Evolutionary conservation across 2,888 invertebrate genomes (phyloP), one percentile per base, ranked within the genome.

Genomic region (Campoplex capitator): DNA sequence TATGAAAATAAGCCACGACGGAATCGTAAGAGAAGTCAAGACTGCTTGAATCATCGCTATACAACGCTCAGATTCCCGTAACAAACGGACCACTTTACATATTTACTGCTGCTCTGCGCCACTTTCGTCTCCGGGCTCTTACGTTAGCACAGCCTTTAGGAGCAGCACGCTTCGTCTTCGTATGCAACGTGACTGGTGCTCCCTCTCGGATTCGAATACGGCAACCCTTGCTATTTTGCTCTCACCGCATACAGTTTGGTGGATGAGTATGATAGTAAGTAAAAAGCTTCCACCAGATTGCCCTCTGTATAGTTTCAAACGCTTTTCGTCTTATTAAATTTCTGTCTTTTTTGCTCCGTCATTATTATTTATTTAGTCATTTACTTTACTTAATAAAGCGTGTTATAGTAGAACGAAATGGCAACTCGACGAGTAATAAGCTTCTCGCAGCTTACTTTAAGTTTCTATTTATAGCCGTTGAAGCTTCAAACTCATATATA

Each of bases 41-140:
- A 65, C 68, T 62, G 54, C 74, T 73, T 56, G 81, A 81, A 73
- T 51, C 62, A 75, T 87, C 81, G 68, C 62, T 54, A 80, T 78
- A 82, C 83, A 86, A 45, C 78, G 48, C 62, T 81, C 84, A 87
- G 81, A 87, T 84, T 84, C 70, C 48, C 81, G 84, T 84, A 84
- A 84, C 84, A 87, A 87, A 87, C 84, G 84, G 86, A 82, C 84
- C 86, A 84, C 86, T 87, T 87, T 87, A 77, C 86, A 87, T 87
- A 87, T 87, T 87, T 87, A 87, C 84, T 84, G 68, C 68, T 54
- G 81, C 42, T 73, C 68, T 80, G 83, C 78, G 85, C 74, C 83
- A 77, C 75, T 76, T 78, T 71, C 48, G 65, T 70, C 42, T 45
- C 58, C 78, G 48, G 51, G 32, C 78, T 62, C 76, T 68, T 67